These are phyloP conservation scores for Gonocerus acuteangulatus DNA, from an alignment of 2,888 invertebrate genomes.

Conservation along the genomic window DNA sequence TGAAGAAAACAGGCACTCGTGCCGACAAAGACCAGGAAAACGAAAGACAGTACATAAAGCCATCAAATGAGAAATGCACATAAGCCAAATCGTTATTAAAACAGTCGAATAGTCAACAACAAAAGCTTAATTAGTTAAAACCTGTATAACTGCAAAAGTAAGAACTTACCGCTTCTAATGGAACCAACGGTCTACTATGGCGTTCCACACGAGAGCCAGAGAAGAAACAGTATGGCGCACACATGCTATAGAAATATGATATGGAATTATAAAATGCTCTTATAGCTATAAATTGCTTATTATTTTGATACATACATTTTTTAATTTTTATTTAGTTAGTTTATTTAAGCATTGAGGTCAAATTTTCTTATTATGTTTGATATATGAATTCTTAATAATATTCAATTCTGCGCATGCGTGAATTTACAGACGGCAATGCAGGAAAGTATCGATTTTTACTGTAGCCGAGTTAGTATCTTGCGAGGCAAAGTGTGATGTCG, in stretches of 20 bases:
- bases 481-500: conserved; percentile 42
- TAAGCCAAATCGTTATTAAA: not conserved
- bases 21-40: conserved; percentile 6
- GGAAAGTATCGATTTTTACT: conserved; percentile 74
- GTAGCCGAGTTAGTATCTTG: conserved; percentile 31
- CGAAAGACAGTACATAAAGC: not conserved
- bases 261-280: not conserved
- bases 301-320: too few relatives aligned
- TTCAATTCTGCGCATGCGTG: conserved; percentile 48
- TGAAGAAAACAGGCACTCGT: conserved; percentile 10
- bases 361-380: too few relatives aligned
- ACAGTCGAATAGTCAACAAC: not conserved
- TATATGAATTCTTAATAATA: conserved; percentile 6
- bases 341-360: too few relatives aligned
- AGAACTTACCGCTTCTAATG: conserved; percentile 10
- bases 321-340: too few relatives aligned
- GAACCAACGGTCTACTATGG: conserved; percentile 22
- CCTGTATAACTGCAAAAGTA: too few relatives aligned
- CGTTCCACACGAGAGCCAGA: conserved; percentile 13
- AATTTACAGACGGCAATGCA: conserved; percentile 52
- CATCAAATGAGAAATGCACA: not conserved
- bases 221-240: conserved; percentile 9
- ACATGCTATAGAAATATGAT: not conserved
- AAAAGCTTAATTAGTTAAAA: not conserved
- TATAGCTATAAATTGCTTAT: not conserved